Evolutionary conservation across 1,140 invertebrate genomes (phyloP).

Genomic region (Pinna nobilis): DNA sequence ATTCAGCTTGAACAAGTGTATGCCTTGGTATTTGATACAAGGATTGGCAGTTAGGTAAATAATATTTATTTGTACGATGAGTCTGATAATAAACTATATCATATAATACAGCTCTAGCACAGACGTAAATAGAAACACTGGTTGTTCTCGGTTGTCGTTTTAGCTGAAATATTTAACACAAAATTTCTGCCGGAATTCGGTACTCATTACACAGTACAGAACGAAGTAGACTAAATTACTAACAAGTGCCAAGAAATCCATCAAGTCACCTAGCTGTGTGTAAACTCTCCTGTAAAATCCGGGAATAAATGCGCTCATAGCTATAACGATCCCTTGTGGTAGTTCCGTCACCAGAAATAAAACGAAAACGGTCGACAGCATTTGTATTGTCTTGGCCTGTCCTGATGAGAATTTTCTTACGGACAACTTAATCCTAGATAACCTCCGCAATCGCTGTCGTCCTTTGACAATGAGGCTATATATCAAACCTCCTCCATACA

Average conservation of each 20-base stretch:
- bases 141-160: too few species aligned
- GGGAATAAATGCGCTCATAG: slow-evolving; percentile 61
- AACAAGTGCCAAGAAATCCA: slow-evolving; percentile 92
- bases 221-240: slow-evolving; percentile 96
- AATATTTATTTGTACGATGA: too few species aligned
- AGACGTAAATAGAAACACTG: too few species aligned
- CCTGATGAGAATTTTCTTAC: slow-evolving; percentile 79
- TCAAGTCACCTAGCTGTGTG: slow-evolving; percentile 85
- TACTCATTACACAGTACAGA: slow-evolving; percentile 94
- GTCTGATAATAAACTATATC: too few species aligned
- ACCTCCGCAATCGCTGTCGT: slow-evolving; percentile 61
- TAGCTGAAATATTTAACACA: slow-evolving; percentile 64
- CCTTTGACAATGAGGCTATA: slow-evolving; percentile 73
- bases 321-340: slow-evolving; percentile 78
- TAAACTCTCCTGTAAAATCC: slow-evolving; percentile 73
- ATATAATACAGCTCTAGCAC: too few species aligned
- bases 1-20: too few species aligned
- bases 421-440: slow-evolving; percentile 49
- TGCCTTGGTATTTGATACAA: too few species aligned
- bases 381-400: slow-evolving; percentile 80
- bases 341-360: slow-evolving; percentile 92
- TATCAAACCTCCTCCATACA: slow-evolving; percentile 75
- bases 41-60: too few species aligned
- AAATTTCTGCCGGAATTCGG: slow-evolving; percentile 92
- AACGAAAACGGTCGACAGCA: slow-evolving; percentile 74